Conservation (phyloP, 2,888 invertebrate genomes). For the Masnerella sp. region DNA sequence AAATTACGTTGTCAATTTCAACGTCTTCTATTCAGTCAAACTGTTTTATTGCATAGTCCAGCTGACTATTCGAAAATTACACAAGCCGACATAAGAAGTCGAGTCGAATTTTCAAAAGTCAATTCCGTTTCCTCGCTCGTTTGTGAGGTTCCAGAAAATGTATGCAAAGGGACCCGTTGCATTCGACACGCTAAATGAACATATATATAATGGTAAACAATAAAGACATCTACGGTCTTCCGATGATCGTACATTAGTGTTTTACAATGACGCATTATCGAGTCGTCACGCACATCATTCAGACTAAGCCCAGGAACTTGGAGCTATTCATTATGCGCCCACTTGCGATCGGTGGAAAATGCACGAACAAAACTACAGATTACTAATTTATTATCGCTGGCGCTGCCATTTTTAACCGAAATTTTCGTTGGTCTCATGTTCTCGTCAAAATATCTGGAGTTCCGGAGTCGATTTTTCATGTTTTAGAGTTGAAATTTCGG, state of each 20-base stretch:
- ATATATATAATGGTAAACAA: slow-evolving; percentile 65
- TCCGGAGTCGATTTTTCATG: too few species aligned
- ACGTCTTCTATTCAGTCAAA: slow-evolving; percentile 6
- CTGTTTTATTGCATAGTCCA: slow-evolving; percentile 23
- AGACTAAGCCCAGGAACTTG: slow-evolving; percentile 54
- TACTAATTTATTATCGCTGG: slow-evolving; percentile 39
- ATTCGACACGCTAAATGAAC: slow-evolving; percentile 67
- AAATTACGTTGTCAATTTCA: slow-evolving; percentile 49
- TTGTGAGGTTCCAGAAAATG: slow-evolving; percentile 52
- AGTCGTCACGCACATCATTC: slow-evolving; percentile 73
- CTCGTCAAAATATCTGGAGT: too few species aligned
- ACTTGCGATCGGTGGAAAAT: slow-evolving; percentile 37
- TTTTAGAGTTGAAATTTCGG: too few species aligned
- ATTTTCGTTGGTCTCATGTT: too few species aligned
- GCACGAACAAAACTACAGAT: slow-evolving; percentile 27
- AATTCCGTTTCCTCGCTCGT: slow-evolving; percentile 47
- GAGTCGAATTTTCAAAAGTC: slow-evolving; percentile 49
- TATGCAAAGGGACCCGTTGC: slow-evolving; percentile 61
- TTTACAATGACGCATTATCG: slow-evolving; percentile 73
- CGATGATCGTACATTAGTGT: slow-evolving; percentile 76
- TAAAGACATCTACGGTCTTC: slow-evolving; percentile 63
- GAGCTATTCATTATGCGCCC: slow-evolving; percentile 39
- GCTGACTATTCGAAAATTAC: slow-evolving; percentile 28
- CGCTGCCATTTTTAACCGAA: too few species aligned
- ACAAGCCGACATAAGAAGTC: slow-evolving; percentile 38